Evolutionary conservation across 1,140 invertebrate species (phyloP).

Genomic region (Bombus difficillimus): DNA sequence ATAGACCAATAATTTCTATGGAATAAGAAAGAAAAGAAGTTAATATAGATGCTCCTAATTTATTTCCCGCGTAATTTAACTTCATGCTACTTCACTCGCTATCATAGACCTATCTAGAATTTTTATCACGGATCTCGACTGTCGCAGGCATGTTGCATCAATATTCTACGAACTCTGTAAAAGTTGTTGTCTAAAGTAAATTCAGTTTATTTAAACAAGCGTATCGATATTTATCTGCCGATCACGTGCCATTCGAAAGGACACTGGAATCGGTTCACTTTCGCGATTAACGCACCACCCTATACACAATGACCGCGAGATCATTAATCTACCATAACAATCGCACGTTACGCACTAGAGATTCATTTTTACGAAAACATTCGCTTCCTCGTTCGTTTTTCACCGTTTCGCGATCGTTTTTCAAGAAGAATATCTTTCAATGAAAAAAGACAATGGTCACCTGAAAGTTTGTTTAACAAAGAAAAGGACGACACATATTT

Average conservation of each 20-base stretch:
- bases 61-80: neutral
- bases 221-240: conserved; percentile 10
- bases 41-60: neutral
- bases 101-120: neutral
- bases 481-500: neutral
- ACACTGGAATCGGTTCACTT: too few species aligned
- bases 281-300: too few species aligned
- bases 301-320: neutral
- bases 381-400: neutral
- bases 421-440: neutral
- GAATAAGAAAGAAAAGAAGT: neutral
- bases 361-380: neutral
- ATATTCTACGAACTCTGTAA: neutral
- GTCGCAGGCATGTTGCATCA: neutral
- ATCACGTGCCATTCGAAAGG: neutral
- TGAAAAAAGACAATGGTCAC: neutral
- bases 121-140: neutral
- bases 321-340: neutral
- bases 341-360: neutral
- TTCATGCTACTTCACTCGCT: neutral
- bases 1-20: neutral
- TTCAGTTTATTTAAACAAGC: neutral
- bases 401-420: too few species aligned
- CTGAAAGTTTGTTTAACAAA: neutral
- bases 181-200: conserved; percentile 12